Percentiles rank a stretch among this genome's conserved stretches.
Conservation (phyloP, 2,797 vertebrate genomes). For the Rhinella marina region DNA sequence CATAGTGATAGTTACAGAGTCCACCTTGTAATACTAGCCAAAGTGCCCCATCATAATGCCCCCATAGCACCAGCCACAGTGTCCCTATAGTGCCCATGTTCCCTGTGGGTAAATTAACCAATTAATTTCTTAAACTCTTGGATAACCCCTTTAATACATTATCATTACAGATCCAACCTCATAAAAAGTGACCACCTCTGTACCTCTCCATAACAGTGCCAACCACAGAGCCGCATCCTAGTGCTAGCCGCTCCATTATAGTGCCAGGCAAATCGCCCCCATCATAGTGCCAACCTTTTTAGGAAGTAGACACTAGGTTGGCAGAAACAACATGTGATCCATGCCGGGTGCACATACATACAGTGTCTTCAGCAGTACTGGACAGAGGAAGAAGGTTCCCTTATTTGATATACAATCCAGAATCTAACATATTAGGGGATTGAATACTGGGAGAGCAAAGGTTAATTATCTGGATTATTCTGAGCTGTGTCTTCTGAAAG, state of each 20-base stretch:
- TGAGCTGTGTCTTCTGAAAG: neutral
- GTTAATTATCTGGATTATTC: conserved; percentile 5
- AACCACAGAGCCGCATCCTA: neutral
- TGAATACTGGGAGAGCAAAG: neutral
- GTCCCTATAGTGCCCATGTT: too few species aligned
- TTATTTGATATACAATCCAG: neutral
- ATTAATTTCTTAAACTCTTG: too few species aligned
- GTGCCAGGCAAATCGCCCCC: neutral
- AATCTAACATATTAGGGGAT: neutral
- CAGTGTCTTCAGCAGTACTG: neutral
- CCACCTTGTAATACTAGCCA: neutral
- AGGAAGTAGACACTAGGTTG: too few species aligned
- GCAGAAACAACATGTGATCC: too few species aligned
- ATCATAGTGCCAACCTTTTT: neutral
- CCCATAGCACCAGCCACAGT: neutral
- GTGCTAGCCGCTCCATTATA: neutral
- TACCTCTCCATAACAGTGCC: too few species aligned
- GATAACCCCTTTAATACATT: too few species aligned
- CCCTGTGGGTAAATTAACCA: too few species aligned
- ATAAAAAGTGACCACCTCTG: too few species aligned
- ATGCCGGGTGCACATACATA: too few species aligned
- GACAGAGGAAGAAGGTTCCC: neutral
- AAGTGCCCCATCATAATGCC: neutral
- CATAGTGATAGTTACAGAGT: neutral
- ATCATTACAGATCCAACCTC: too few species aligned